Evolutionary conservation across 2,797 vertebrate species (phyloP), one percentile per base, ranked within the genome.

Genomic region (Enoplosus armatus): DNA sequence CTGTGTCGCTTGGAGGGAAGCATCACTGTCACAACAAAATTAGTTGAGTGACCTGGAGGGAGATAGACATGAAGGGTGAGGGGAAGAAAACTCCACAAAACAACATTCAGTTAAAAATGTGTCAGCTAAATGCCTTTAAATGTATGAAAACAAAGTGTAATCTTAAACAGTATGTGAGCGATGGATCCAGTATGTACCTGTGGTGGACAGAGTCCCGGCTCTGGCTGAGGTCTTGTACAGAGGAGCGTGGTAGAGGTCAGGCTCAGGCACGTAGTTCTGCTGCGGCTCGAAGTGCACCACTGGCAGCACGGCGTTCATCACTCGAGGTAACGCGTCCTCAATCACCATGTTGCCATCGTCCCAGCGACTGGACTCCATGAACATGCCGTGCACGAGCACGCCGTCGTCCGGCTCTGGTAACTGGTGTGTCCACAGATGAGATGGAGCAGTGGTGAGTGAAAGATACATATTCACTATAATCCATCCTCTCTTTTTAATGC

Each of bases 271-370:
- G 8, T 97, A 96, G 85, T 96, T 97, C 82, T 92, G 96, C 60
- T 91, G 93, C 3, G 97, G 97, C 85, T 97, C 96, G 85, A 97
- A 97, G 77, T 97, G 97, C 61, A 97, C 91, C 54, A 96, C 89
- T 0, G 97, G 95, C 68, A 97, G 77, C 92, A 92, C 51, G 14
- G 93, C 53, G 73, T 95, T 96, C 93, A 96, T 97, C 85, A 95
- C 91, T 31, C 87, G 86, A 0, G 95, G 94, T 41, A 95, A 71
- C 0, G 95, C 95, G 0, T 96, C 95, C 77, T 95, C 95, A 9
- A 96, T 93, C 65, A 95, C 91, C 95, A 94, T 97, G 50, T 90
- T 79, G 3, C 78, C 48, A 59, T 96, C 88, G 22, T 96, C 93
- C 96, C 96, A 97, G 73, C 94, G 94, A 74, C 94, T 92, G 63